Conservation (phyloP, 2,113 vertebrate genomes). For the Psettodes erumei region DNA sequence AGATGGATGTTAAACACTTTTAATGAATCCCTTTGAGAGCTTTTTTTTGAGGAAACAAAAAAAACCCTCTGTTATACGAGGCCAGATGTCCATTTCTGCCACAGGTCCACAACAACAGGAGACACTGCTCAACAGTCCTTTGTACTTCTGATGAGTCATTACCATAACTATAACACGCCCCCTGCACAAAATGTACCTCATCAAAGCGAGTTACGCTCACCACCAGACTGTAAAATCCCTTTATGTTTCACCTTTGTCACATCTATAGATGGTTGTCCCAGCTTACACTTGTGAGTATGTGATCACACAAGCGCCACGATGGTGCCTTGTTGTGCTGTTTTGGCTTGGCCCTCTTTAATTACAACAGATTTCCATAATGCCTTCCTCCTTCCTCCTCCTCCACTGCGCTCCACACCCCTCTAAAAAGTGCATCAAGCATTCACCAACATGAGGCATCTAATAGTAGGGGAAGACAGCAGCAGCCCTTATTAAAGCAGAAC, state of each 20-base stretch:
- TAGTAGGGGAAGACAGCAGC: constrained; percentile 17
- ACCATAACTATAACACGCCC: constrained; percentile 48
- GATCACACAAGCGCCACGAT: constrained; percentile 46
- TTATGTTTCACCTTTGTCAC: constrained; percentile 47
- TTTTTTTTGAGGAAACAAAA: background rate
- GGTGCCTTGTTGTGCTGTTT: constrained; percentile 59
- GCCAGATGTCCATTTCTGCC: constrained; percentile 32
- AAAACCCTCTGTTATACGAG: background rate
- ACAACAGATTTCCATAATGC: constrained; percentile 49
- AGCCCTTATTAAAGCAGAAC: constrained; percentile 51
- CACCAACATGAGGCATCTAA: constrained; percentile 6
- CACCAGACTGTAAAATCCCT: constrained; percentile 35
- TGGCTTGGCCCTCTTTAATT: constrained; percentile 67
- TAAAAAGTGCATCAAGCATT: constrained; percentile 1
- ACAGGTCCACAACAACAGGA: constrained; percentile 40
- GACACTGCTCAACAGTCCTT: constrained; percentile 18
- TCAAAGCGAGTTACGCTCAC: constrained; percentile 57
- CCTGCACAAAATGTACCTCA: constrained; percentile 39
- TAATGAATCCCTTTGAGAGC: background rate
- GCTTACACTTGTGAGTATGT: constrained; percentile 20
- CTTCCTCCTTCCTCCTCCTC: background rate
- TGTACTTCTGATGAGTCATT: constrained; percentile 51
- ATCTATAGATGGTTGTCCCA: constrained; percentile 31
- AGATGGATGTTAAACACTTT: background rate
- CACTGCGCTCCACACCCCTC: background rate